phyloP scores from a whole-genome alignment of 2,888 invertebrate species.

The Trimorus sp. region DNA sequence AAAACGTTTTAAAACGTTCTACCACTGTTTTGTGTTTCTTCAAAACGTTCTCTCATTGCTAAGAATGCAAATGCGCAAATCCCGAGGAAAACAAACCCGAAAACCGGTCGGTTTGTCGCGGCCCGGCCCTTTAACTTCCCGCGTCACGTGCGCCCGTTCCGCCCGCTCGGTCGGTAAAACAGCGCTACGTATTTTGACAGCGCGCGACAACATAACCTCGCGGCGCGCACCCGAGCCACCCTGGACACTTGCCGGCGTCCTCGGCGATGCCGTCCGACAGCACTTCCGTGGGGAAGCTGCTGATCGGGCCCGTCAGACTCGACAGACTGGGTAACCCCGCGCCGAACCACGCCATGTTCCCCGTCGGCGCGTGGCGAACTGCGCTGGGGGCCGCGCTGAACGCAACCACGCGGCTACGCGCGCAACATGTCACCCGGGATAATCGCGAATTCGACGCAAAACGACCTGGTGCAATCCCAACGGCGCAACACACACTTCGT shows the following conservation, averaged over 20 bases:
- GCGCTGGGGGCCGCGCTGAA: constrained; percentile 11
- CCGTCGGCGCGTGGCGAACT: constrained; percentile 56
- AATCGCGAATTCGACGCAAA: constrained; percentile 35
- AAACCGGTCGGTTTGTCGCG: no score
- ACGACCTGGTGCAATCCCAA: constrained; percentile 33
- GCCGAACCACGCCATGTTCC: constrained; percentile 80
- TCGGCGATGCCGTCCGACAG: constrained; percentile 88
- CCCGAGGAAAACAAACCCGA: no score
- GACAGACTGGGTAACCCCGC: constrained; percentile 79
- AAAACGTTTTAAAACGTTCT: no score
- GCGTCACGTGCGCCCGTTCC: constrained; percentile 36
- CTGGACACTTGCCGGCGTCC: constrained; percentile 82
- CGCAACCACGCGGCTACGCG: constrained; percentile 5
- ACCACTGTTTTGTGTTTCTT: no score
- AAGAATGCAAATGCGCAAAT: no score
- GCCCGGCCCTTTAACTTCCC: constrained; percentile 5
- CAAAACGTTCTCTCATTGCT: no score
- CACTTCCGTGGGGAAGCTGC: constrained; percentile 94
- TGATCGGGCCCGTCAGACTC: constrained; percentile 92
- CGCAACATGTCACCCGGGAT: constrained; percentile 29
- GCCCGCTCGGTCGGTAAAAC: constrained; percentile 72
- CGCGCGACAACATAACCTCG: constrained; percentile 71
- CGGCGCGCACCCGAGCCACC: neutral
- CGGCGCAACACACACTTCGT: constrained; percentile 54
- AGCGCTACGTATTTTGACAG: constrained; percentile 78